Evolutionary conservation across 64 coral and sea anemone species (phyloP), one percentile per base, ranked within the genome.

Genomic region (Platygyra sinensis): DNA sequence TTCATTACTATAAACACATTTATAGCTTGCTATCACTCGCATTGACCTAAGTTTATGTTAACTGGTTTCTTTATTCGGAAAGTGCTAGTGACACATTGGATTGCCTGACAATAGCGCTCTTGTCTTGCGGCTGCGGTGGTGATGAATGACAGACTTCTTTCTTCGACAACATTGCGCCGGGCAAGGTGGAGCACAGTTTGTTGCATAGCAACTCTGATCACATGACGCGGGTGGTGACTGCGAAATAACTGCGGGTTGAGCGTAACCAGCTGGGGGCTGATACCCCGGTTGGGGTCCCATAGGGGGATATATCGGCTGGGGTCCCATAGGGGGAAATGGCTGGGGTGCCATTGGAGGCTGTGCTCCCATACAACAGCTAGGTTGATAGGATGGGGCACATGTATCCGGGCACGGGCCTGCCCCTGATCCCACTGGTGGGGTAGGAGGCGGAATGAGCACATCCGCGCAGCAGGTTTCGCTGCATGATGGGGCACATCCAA

Each of bases 321-420:
- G 84, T 80, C 12, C 77, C 7, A 67, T 46, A 61, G 82, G 91
- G 16, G 84, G 89, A 12, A 73, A 69, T 75, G 91, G 93, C 60
- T 31, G 92, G 30, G 25, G 79, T 1, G 20, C 62, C 74, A 93
- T 57, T 10, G 78, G 92, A 59, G 94, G 74, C 67, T 73, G 46
- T 57, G 93, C 86, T 60, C 74, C 73, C 46, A 67, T 76, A 79
- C 94, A 96, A 19, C 95, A 96, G 17, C 50, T 62, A 69, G 95
- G 82, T 16, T 80, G 91, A 64, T 96, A 96, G 36, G 60, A 62
- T 3, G 95, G 95, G 39, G 88, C 95, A 77, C 95, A 96, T 8
- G 95, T 39, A 33, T 88, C 81, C 73, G 95, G 74, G 62, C 95
- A 96, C 12, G 91, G 88, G 11, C 27, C 54, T 78, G 38, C 90